Evolutionary conservation across 2,888 invertebrate species (phyloP), one percentile per base, ranked within the genome.

Genomic region (Zelleria hepariella): DNA sequence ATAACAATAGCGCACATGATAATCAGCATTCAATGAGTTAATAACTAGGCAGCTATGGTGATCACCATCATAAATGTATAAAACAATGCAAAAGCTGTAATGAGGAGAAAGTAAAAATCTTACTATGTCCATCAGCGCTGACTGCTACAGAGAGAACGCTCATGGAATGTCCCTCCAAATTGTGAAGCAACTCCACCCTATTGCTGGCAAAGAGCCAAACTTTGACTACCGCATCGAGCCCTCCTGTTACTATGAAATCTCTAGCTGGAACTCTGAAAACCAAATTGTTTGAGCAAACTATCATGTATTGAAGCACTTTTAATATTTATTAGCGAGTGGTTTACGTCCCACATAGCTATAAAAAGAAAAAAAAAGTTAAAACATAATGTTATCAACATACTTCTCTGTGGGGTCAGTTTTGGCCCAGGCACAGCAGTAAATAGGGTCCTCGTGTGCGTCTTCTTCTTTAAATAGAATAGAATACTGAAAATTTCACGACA

Each of bases 341-440:
- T n/a, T n/a, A n/a, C n/a, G n/a, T n/a, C n/a, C n/a, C n/a, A n/a
- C n/a, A n/a, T n/a, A n/a, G n/a, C n/a, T n/a, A n/a, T n/a, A n/a
- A n/a, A n/a, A n/a, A n/a, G n/a, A n/a, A n/a, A n/a, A n/a, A n/a
- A n/a, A n/a, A n/a, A n/a, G n/a, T n/a, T n/a, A n/a, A n/a, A n/a
- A n/a, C n/a, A n/a, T n/a, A n/a, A n/a, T n/a, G n/a, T n/a, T n/a
- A 32, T 20, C 87, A 67, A 92, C 93, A 73, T 90, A 86, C 86
- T 72, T 73, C 10, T 72, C 72, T 3, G 74, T 89, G 59, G 86
- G 87, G 49, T 75, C 76, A 18, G 78, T 73, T 68, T 92, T 91
- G 1, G 95, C 94, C 97, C 98, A 98, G 1, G 94, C 93, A 84
- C 97, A 96, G 62, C 94, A 93, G 94, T 98, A 98, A 69, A 98